Conservation (phyloP, 2,113 vertebrate genomes). For the Naja naja region DNA sequence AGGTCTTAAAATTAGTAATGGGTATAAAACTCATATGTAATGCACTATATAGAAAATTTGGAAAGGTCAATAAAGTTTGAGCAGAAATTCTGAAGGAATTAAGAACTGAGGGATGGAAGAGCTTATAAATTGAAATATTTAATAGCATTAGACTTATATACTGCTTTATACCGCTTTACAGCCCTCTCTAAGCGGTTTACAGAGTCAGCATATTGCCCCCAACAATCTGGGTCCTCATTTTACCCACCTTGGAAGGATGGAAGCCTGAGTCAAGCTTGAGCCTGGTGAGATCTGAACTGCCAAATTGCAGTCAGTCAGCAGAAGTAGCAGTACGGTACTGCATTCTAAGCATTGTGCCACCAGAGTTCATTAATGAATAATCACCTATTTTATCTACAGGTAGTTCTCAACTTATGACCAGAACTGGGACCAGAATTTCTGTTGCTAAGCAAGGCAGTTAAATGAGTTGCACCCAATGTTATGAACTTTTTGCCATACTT, state of each 20-base stretch:
- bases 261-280: no score
- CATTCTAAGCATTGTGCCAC: no score
- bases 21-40: background rate
- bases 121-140: background rate
- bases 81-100: background rate
- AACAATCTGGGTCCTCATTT: no score
- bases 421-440: background rate
- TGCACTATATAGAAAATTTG: background rate
- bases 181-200: no score
- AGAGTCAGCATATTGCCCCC: no score
- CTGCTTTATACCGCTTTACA: no score
- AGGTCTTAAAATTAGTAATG: background rate
- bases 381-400: background rate
- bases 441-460: background rate
- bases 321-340: no score
- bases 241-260: no score
- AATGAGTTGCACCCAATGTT: background rate
- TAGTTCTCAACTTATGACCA: background rate
- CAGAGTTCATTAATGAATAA: background rate
- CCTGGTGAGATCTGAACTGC: no score
- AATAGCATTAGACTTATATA: background rate
- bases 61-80: background rate
- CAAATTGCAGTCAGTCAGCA: no score
- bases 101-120: background rate
- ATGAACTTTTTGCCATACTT: background rate